Conservation (phyloP, 2,113 vertebrate species). For the Anseranas semipalmata region DNA sequence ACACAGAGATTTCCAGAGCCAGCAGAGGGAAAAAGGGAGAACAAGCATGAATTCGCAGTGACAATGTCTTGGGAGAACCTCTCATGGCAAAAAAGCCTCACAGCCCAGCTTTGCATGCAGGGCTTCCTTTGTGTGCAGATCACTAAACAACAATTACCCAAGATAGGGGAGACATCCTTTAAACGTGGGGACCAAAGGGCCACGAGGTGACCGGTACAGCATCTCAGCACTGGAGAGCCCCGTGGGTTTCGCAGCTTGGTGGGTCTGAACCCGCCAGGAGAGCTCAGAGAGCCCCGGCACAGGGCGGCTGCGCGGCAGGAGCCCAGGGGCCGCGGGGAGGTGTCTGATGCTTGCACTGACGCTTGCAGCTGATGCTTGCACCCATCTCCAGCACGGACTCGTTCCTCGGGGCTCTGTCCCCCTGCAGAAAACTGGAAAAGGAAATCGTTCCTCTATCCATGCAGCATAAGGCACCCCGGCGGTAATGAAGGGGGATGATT, state of each 20-base stretch:
- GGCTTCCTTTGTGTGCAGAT: background rate
- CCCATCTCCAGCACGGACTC: background rate
- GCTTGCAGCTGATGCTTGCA: background rate
- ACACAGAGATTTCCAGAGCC: background rate
- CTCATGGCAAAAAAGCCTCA: background rate
- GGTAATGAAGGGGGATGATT: background rate
- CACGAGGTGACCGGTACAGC: background rate
- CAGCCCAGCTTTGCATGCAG: background rate
- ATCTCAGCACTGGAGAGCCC: background rate
- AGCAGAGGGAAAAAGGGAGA: background rate
- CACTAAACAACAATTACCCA: background rate
- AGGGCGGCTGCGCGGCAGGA: background rate
- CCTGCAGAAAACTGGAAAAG: background rate
- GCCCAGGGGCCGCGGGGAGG: background rate
- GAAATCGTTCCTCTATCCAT: background rate
- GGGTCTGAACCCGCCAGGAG: background rate
- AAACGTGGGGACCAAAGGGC: background rate
- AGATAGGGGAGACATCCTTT: background rate
- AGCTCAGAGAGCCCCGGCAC: accelerated
- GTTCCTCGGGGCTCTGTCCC: background rate
- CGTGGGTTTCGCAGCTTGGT: background rate
- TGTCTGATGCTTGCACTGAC: background rate
- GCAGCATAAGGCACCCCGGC: background rate
- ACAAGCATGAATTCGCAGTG: background rate
- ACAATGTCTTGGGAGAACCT: background rate